A percentile compares a stretch with the other conserved stretches of the same genome.
Conservation (phyloP, 2,888 invertebrate genomes). For the Choreutis nemorana region DNA sequence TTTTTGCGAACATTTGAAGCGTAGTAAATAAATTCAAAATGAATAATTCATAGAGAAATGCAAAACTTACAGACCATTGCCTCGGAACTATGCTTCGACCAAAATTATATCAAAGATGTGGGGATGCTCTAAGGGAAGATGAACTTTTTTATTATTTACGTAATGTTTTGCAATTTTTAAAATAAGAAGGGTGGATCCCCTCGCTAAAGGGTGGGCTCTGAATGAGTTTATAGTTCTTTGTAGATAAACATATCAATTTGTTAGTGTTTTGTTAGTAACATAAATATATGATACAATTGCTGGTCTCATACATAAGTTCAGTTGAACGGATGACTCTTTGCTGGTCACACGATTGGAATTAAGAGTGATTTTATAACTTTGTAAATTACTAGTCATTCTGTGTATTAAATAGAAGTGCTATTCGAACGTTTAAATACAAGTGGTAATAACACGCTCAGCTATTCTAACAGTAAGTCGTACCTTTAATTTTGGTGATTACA, state of each 20-base stretch:
- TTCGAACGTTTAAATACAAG: no score
- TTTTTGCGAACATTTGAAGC: no score
- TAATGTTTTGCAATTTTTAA: conserved; percentile 63
- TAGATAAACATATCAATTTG: conserved; percentile 68
- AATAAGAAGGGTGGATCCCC: conserved; percentile 60
- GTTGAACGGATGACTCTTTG: conserved; percentile 42
- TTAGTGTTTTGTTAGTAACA: conserved; percentile 57
- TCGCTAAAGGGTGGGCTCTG: conserved; percentile 59
- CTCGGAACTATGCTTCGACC: conserved; percentile 50
- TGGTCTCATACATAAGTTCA: conserved; percentile 28
- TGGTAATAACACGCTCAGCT: no score
- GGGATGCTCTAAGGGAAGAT: conserved; percentile 29
- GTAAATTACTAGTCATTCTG: no score
- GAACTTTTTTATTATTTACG: conserved; percentile 54
- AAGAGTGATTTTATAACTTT: conserved; percentile 29
- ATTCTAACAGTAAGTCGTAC: no score
- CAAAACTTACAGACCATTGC: conserved; percentile 53
- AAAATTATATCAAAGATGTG: conserved; percentile 42
- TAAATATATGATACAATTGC: conserved; percentile 55
- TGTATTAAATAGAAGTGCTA: no score
- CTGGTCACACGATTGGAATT: conserved; percentile 28
- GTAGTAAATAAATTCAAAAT: no score
- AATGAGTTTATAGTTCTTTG: conserved; percentile 61
- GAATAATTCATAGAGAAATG: conserved; percentile 49
- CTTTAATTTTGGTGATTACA: no score